Evolutionary conservation across 2,888 invertebrate species (phyloP), one percentile per base, ranked within the genome.

Genomic region (Amphiduros pacificus): DNA sequence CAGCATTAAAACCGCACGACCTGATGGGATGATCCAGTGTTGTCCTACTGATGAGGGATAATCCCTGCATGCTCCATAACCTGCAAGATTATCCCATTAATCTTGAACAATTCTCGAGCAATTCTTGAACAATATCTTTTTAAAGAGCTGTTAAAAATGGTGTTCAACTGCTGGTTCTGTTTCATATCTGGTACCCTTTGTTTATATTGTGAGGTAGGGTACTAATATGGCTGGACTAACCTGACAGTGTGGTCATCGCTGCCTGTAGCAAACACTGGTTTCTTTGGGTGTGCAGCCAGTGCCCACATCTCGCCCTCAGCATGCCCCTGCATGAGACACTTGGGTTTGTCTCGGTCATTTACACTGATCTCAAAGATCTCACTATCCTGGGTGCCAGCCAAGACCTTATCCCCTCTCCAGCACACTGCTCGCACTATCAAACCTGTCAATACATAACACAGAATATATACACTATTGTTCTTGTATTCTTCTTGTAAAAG

Each of bases 261-360:
- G 9, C 77, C 82, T 6, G 82, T 82, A 22, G 78, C 82, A 74
- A 82, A 81, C 58, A 82, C 74, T 11, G 77, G 75, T 61, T 81
- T 78, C 60, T 74, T 74, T 3, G 81, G 79, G 67, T 82, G 81
- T 9, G 77, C 74, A 28, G 81, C 80, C 50, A 82, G 66, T 17
- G 80, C 81, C 82, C 82, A 82, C 53, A 82, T 69, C 65, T 82
- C 82, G 29, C 81, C 82, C 63, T 82, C 82, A 51, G 79, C 77
- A 68, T 82, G 82, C 6, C 82, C 82, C 60, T 80, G 78, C 28
- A 80, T 75, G 26, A 80, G 44, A 65, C 78, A 77, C 11, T 68
- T 63, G 1, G 77, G 76, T 53, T 74, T 77, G 49, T 77, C 75
- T 27, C 71, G 64, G 9, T 77, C 76, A 28, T 73, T 69, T 3